Percentiles rank a stretch among this genome's conserved stretches.
Evolutionary conservation across 2,797 vertebrate genomes (phyloP).

Genomic region (Hippoglossus hippoglossus): DNA sequence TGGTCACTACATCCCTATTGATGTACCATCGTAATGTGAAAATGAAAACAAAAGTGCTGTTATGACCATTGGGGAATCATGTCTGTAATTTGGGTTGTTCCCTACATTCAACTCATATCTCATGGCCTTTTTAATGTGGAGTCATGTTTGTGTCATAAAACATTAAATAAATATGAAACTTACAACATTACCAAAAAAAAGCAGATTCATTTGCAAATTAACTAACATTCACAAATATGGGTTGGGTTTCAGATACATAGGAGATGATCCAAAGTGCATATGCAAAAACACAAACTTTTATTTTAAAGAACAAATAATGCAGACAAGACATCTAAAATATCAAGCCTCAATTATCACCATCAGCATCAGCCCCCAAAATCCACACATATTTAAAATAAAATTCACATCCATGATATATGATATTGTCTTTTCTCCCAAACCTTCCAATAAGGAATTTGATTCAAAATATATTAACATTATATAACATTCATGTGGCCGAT

Average conservation of each 20-base stretch:
- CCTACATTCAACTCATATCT: slow-evolving; percentile 55
- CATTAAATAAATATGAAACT: not conserved
- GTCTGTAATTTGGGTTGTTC: slow-evolving; percentile 40
- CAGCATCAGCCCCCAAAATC: no score
- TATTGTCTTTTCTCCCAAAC: not conserved
- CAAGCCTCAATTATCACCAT: no score
- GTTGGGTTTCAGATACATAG: no score
- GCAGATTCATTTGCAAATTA: slow-evolving; percentile 3
- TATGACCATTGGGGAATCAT: slow-evolving; percentile 72
- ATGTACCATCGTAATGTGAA: slow-evolving; percentile 33
- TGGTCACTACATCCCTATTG: slow-evolving; percentile 44
- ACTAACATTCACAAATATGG: not conserved
- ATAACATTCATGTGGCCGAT: no score
- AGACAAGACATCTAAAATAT: no score
- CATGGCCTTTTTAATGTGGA: slow-evolving; percentile 15
- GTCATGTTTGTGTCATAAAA: slow-evolving; percentile 16
- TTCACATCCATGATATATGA: not conserved
- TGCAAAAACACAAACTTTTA: no score
- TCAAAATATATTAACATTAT: not conserved
- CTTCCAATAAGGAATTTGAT: not conserved
- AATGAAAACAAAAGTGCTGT: slow-evolving; percentile 28
- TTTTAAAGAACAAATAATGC: no score
- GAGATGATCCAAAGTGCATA: no score
- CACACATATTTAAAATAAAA: no score
- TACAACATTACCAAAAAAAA: not conserved